phyloP scores from a whole-genome alignment of 64 coral and sea anemone genomes.

The Montipora efflorescens region DNA sequence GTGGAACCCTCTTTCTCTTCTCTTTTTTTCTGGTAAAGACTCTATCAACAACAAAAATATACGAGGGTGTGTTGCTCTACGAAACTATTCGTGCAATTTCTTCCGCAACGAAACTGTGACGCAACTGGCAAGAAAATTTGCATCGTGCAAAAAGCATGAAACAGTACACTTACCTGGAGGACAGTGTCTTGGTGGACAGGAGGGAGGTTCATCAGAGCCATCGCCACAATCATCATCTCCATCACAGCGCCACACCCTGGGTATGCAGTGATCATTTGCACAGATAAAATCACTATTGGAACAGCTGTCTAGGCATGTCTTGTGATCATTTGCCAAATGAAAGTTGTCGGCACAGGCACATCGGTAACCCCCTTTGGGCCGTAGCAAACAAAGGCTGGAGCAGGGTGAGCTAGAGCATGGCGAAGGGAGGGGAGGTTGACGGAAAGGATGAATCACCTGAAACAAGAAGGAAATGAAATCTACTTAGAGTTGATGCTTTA shows the following conservation, averaged over 20 bases:
- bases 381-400: constrained; percentile 76
- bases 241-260: constrained; percentile 87
- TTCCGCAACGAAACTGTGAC: no score
- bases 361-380: constrained; percentile 63
- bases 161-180: constrained; percentile 43
- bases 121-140: no score
- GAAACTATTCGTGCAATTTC: no score
- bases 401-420: constrained; percentile 73
- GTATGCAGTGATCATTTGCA: constrained; percentile 80
- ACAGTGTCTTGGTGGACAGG: constrained; percentile 71
- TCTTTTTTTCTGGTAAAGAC: no score
- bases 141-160: no score
- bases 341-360: constrained; percentile 93
- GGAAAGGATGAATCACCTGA: constrained; percentile 88
- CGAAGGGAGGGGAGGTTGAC: constrained; percentile 64
- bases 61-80: no score
- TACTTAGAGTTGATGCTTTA: not conserved
- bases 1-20: no score
- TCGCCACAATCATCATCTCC: constrained; percentile 96
- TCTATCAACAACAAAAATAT: no score
- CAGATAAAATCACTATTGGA: constrained; percentile 76
- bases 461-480: not conserved
- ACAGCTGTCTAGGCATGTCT: constrained; percentile 85
- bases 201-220: constrained; percentile 72
- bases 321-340: constrained; percentile 75